Evolutionary conservation across 2,797 vertebrate genomes (phyloP), one percentile per base, ranked within the genome.

Genomic region (Diceros bicornis): DNA sequence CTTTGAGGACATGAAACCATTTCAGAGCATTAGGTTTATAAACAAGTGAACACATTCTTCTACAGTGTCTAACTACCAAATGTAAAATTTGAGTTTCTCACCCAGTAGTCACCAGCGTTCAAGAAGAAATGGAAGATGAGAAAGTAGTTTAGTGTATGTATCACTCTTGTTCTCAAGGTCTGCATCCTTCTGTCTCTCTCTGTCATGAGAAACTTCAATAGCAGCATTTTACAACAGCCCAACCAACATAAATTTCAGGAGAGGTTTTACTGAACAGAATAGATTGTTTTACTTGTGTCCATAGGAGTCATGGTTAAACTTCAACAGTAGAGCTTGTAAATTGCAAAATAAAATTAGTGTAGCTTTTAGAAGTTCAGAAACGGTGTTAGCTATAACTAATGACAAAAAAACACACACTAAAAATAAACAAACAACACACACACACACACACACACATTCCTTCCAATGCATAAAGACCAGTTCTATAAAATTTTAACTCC

Each of bases 301-400:
- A 29, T 27, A 47, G 8, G 20, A 90, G n/a, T 55, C 14, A 85
- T 13, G 21, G 20, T 82, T 78, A 92, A 92, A 82, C 29, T 84
- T 85, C 20, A 82, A 86, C n/a, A 79, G 2, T 16, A 52, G 55
- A 50, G 57, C 9, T 82, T 69, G 23, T 20, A 29, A 89, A 75
- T 29, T 74, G 50, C 29, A 93, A 84, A 83, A 72, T 50, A 66
- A 86, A 90, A 66, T 71, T 41, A 59, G 47, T 50, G 13, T 55
- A 85, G 3, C 25, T 86, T 69, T 92, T 95, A 75, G 69, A 81
- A 91, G n/a, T 4, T 78, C 50, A 50, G 25, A 52, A 89, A 94
- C 25, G 74, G 9, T 77, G 34, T 71, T 66, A 86, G 8, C 25
- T 64, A 4, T 72, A 9, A 84, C 18, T 89, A 91, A 84, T 59